Percentiles rank a stretch among this genome's conserved stretches.
Conservation (phyloP, 2,113 vertebrate genomes). For the Lampris megalopsis region DNA sequence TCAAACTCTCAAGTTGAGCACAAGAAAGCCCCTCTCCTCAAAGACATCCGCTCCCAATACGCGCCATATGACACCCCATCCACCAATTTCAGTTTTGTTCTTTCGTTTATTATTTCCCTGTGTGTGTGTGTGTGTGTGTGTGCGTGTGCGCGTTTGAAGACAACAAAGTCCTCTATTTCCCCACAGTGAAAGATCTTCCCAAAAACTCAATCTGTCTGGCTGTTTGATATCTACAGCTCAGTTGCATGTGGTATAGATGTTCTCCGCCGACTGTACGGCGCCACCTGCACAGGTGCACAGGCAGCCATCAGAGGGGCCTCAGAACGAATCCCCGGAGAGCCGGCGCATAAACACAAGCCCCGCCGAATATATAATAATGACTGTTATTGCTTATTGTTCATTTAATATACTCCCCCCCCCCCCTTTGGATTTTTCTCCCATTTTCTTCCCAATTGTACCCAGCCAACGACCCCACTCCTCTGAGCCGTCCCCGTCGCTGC, state of each 20-base stretch:
- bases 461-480: too few relatives aligned
- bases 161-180: slow-evolving; percentile 18
- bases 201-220: slow-evolving; percentile 39
- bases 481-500: too few relatives aligned
- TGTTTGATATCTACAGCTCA: slow-evolving; percentile 26
- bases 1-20: background rate
- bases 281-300: slow-evolving; percentile 22
- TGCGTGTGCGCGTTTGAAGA: slow-evolving; percentile 8
- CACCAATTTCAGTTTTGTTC: background rate
- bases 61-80: background rate
- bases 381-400: too few relatives aligned
- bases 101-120: slow-evolving; percentile 9
- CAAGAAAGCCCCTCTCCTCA: background rate
- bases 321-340: slow-evolving; percentile 1
- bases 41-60: background rate
- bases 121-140: slow-evolving; percentile 2
- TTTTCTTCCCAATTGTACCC: too few relatives aligned
- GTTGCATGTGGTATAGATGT: slow-evolving; percentile 3
- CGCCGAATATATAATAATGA: background rate
- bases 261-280: background rate
- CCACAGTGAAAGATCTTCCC: slow-evolving; percentile 7
- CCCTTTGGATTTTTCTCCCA: too few relatives aligned
- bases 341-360: background rate
- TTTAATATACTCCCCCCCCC: too few relatives aligned
- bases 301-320: slow-evolving; percentile 7